A percentile compares a stretch with the other conserved stretches of the same genome.
Evolutionary conservation across 2,797 vertebrate genomes (phyloP).

Genomic region (Pogonophryne albipinna): DNA sequence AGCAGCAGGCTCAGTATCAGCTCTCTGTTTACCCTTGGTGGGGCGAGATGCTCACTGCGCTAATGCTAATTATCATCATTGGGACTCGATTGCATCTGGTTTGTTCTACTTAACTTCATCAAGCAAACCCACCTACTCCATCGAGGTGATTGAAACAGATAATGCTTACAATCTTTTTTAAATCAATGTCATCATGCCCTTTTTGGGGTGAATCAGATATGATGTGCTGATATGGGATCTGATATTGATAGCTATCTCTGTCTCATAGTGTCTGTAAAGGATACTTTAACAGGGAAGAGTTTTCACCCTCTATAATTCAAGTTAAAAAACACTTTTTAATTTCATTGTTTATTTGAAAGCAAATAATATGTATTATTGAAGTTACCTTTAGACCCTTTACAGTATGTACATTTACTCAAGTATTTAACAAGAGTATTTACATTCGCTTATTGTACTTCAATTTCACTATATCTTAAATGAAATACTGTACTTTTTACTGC

Average conservation of each 20-base stretch:
- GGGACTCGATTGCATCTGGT: conserved; percentile 63
- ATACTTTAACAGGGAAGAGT: neutral
- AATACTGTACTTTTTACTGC: neutral
- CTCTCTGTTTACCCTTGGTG: conserved; percentile 46
- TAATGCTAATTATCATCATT: conserved; percentile 72
- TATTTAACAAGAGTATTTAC: neutral
- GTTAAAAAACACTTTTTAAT: neutral
- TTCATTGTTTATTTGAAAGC: neutral
- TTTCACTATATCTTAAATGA: neutral
- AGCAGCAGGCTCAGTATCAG: conserved; percentile 50
- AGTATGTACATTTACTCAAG: neutral
- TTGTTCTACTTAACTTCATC: conserved; percentile 36
- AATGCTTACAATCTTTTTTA: conserved; percentile 29
- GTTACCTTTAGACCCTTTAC: neutral
- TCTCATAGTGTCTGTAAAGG: neutral
- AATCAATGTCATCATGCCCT: neutral
- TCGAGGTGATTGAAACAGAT: conserved; percentile 42
- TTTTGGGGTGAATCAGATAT: neutral
- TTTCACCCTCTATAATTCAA: neutral
- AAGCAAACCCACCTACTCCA: conserved; percentile 27
- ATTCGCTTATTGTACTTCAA: neutral
- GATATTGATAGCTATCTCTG: conserved; percentile 17
- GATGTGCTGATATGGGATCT: neutral
- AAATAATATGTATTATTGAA: neutral
- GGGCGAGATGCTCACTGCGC: conserved; percentile 54